These are phyloP conservation scores for Alligator mississippiensis DNA, from an alignment of 2,113 vertebrate genomes.

Conservation along the genomic window DNA sequence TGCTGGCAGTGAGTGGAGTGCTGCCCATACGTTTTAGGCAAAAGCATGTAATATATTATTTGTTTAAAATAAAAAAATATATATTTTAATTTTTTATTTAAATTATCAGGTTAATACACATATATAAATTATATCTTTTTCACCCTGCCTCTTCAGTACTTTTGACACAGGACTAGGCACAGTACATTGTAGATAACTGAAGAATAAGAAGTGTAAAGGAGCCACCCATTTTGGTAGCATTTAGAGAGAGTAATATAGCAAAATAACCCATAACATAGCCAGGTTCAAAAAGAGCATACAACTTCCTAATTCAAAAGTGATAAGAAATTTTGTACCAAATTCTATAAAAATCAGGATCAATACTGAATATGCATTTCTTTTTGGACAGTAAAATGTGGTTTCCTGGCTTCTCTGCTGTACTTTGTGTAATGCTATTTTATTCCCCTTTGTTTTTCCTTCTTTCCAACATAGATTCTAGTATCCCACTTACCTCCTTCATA, in stretches of 20 bases:
- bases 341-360: not conserved
- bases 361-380: not conserved
- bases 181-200: not conserved
- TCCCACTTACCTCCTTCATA: not conserved
- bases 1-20: not conserved
- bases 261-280: not conserved
- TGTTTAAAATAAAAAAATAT: not conserved
- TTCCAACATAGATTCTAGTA: not conserved
- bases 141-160: not conserved
- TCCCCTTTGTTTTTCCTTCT: not conserved
- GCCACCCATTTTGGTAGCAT: not conserved
- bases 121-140: accelerated
- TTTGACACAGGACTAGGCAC: not conserved
- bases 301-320: not conserved
- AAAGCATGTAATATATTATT: not conserved
- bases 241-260: not conserved
- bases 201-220: not conserved
- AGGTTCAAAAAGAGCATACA: not conserved
- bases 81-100: not conserved
- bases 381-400: not conserved
- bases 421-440: not conserved
- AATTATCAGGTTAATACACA: too few relatives aligned
- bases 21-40: not conserved
- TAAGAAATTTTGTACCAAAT: not conserved
- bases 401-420: not conserved